phyloP scores from a whole-genome alignment of 2,888 invertebrate species.

The Apotomis capreana region DNA sequence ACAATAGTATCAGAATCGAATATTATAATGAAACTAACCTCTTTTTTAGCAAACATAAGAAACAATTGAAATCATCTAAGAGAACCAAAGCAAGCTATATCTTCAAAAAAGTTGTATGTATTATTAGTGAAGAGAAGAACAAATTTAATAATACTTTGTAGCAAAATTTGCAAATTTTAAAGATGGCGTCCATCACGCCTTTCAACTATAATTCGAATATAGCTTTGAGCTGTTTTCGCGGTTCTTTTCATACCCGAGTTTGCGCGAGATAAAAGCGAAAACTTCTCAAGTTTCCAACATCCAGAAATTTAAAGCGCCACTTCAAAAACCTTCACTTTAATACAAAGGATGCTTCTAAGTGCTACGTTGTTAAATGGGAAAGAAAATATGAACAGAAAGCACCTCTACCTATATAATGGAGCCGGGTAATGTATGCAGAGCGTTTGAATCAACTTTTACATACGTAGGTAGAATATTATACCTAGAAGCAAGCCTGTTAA shows the following conservation, averaged over 20 bases:
- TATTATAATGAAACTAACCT: too few relatives aligned
- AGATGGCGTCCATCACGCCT: background rate
- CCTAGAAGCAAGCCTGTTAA: constrained; percentile 28
- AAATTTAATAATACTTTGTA: background rate
- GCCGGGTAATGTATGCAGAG: constrained; percentile 21
- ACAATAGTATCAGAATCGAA: too few relatives aligned
- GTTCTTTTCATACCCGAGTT: background rate
- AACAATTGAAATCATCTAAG: too few relatives aligned
- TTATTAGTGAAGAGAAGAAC: too few relatives aligned
- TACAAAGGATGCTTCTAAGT: constrained; percentile 15
- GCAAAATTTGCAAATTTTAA: background rate
- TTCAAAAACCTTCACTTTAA: constrained; percentile 11
- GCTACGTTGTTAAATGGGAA: constrained; percentile 18
- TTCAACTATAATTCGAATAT: background rate
- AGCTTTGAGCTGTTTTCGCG: background rate
- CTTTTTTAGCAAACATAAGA: too few relatives aligned
- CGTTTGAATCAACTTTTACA: constrained; percentile 18
- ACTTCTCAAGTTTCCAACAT: constrained; percentile 12
- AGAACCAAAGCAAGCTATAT: too few relatives aligned
- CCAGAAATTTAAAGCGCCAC: constrained; percentile 9
- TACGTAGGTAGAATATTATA: constrained; percentile 17
- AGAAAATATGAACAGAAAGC: constrained; percentile 20
- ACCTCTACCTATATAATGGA: background rate
- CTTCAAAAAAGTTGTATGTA: too few relatives aligned
- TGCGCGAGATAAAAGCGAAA: constrained; percentile 10